A percentile compares a stretch with the other conserved stretches of the same genome.
Evolutionary conservation across 1,140 invertebrate species (phyloP).

Genomic region (Potamilus streckersoni): DNA sequence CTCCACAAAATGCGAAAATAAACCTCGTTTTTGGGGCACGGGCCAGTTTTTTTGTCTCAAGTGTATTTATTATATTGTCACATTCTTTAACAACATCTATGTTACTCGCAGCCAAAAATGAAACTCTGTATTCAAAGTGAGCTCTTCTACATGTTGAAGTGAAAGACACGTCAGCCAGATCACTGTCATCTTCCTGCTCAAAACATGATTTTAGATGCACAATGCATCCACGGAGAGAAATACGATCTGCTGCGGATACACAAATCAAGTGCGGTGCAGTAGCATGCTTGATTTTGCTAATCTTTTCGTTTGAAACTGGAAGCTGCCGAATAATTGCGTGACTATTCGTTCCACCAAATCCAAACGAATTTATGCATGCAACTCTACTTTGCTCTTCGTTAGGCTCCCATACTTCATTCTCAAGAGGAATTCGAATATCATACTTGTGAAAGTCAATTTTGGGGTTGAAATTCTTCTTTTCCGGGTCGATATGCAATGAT

Average conservation of each 20-base stretch:
- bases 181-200: background rate
- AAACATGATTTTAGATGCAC: background rate
- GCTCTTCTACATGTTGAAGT: slow-evolving; percentile 36
- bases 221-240: slow-evolving; percentile 9
- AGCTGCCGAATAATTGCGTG: slow-evolving; percentile 7
- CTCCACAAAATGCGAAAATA: slow-evolving; percentile 48
- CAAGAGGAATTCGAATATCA: slow-evolving; percentile 71
- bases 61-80: slow-evolving; percentile 2
- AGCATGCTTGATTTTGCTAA: background rate
- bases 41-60: background rate
- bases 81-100: slow-evolving; percentile 2
- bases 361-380: slow-evolving; percentile 26
- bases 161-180: slow-evolving; percentile 33
- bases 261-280: slow-evolving; percentile 12
- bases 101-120: slow-evolving; percentile 1
- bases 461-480: slow-evolving; percentile 26
- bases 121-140: slow-evolving; percentile 28
- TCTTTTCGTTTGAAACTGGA: background rate
- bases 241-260: slow-evolving; percentile 16
- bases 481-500: slow-evolving; percentile 64
- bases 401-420: slow-evolving; percentile 81
- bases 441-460: slow-evolving; percentile 30
- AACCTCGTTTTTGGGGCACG: slow-evolving; percentile 4
- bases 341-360: slow-evolving; percentile 24
- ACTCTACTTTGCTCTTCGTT: background rate